A percentile compares a stretch with the other conserved stretches of the same genome.
These are phyloP conservation scores for Caenorhabditis zanzibari DNA, from an alignment of 2,888 invertebrate genomes.

Conservation along the genomic window DNA sequence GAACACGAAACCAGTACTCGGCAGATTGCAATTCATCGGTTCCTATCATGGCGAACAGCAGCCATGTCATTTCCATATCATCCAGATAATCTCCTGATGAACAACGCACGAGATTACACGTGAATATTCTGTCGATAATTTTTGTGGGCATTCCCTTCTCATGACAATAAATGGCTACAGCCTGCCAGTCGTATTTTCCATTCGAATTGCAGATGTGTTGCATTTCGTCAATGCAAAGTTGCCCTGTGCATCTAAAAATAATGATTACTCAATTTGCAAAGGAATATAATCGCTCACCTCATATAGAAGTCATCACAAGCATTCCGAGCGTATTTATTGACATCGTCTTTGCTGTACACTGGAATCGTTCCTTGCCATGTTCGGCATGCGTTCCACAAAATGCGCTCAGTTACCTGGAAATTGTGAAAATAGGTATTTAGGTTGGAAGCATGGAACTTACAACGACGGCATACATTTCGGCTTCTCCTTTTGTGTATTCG, in stretches of 20 bases:
- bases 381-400: conserved; percentile 37
- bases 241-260: conserved; percentile 22
- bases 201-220: conserved; percentile 1
- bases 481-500: neutral
- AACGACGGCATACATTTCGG: conserved; percentile 25
- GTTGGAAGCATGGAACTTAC: neutral
- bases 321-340: conserved; percentile 3
- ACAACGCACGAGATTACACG: conserved; percentile 42
- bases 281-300: conserved; percentile 5
- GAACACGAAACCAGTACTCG: conserved; percentile 55
- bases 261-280: neutral
- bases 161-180: conserved; percentile 32
- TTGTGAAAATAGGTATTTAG: neutral
- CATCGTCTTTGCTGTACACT: neutral
- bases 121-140: conserved; percentile 29
- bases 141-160: conserved; percentile 41
- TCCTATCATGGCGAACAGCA: conserved; percentile 49
- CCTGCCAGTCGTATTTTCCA: neutral
- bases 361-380: conserved; percentile 44
- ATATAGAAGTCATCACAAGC: conserved; percentile 49
- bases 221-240: conserved; percentile 35
- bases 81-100: conserved; percentile 30
- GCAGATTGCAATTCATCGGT: conserved; percentile 48
- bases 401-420: conserved; percentile 35
- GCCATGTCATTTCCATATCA: conserved; percentile 19